Base-by-base conservation (phyloP, 2,888 invertebrate genomes). In the Chloroclysta siterata region DNA sequence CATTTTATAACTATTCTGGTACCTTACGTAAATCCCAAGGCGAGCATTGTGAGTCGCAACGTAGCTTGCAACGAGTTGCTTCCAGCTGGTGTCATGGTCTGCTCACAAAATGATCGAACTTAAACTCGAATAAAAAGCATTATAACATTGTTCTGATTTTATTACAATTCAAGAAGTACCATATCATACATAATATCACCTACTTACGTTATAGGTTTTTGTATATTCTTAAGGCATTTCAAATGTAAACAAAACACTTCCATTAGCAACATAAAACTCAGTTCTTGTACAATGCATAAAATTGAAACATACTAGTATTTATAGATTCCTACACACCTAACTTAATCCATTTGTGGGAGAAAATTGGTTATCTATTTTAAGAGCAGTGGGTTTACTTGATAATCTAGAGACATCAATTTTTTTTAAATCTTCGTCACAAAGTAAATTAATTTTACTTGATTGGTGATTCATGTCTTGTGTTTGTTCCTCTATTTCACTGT, bases 301-400 rank as follows among this genome's bases (percentile, higher is more conserved):
- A 62, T 61, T 50, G 48, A 65, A 68, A 51, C 47, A 56, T 62
- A 57, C 28, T 60, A 60, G 42, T 15, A 60, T 50, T 39, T 22
- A 41, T 46, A 47, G 7, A 33, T 39, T 42, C 28, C 14, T 63
- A 53, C 50, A 54, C 29, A 55, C 47, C 65, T 65, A 65, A 62
- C 65, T 65, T 17, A 65, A 15, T 28, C 51, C 65, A 41, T 65
- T 65, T 36, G 65, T 39, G 46, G 65, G 58, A 52, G 61, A 53
- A 29, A 51, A 55, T 58, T 61, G 29, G 41, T 58, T 52, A 52
- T 61, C 58, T 58, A 61, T 17, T 52, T 58, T 59, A 47, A 53
- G n/a, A 46, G 42, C 42, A 42, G 47, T 58, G 33, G 53, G 54
- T 46, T 56, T 65, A 50, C 42, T 60, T 47, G 47, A 15, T 50